Conservation (phyloP, 1,140 invertebrate species). For the Neelides sp. region DNA sequence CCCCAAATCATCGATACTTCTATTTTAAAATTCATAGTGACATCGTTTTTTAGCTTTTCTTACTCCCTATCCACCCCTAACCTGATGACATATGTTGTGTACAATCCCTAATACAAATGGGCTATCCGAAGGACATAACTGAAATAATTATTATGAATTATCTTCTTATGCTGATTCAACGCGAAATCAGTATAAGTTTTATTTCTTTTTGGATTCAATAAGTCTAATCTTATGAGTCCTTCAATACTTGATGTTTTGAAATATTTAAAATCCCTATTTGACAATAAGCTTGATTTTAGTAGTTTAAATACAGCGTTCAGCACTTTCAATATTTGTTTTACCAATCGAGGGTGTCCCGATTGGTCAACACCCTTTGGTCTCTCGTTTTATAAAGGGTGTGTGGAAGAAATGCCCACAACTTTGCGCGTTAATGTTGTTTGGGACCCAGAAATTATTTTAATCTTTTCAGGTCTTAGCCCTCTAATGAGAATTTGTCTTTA, state of each 20-base stretch:
- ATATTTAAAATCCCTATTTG: neutral
- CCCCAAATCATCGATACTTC: too few species aligned
- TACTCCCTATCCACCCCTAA: too few species aligned
- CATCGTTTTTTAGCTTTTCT: too few species aligned
- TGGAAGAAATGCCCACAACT: neutral
- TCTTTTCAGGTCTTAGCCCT: neutral
- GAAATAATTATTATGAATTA: too few species aligned
- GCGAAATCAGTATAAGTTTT: neutral
- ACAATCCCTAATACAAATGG: neutral
- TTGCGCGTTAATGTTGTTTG: neutral
- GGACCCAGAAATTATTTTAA: neutral
- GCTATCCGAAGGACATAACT: neutral
- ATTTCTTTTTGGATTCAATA: neutral
- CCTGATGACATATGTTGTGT: too few species aligned
- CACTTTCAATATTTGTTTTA: neutral
- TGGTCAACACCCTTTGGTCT: neutral
- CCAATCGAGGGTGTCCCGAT: neutral
- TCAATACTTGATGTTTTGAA: neutral
- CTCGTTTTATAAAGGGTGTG: conserved; percentile 1
- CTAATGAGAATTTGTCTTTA: neutral
- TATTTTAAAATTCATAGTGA: neutral
- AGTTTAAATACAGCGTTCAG: conserved; percentile 5
- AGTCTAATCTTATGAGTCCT: neutral
- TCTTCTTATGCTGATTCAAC: too few species aligned
- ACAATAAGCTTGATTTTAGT: neutral